phyloP scores from a whole-genome alignment of 2,888 invertebrate species.

The Cephus sareptanus region DNA sequence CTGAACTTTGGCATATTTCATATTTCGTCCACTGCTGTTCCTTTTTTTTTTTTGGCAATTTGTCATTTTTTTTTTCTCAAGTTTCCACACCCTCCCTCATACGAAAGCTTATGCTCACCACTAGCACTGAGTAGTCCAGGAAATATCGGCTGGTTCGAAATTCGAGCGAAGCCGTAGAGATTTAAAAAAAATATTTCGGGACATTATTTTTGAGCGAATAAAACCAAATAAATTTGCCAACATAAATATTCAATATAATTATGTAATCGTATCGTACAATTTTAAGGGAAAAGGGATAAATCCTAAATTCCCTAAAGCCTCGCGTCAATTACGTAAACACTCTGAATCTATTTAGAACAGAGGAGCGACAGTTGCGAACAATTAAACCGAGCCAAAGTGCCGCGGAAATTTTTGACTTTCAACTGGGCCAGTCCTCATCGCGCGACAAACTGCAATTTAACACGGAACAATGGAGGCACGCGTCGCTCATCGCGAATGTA shows the following conservation, averaged over 20 bases:
- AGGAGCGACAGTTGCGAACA: background rate
- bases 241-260: no score
- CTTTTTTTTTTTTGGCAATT: background rate
- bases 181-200: rapidly evolving
- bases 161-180: no score
- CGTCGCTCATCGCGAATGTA: slow-evolving; percentile 27
- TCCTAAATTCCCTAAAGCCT: no score
- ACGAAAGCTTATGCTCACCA: background rate
- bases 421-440: slow-evolving; percentile 16
- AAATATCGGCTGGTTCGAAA: no score
- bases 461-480: slow-evolving; percentile 24
- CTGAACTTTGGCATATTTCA: background rate
- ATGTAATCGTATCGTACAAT: no score
- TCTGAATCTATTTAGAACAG: background rate
- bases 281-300: no score
- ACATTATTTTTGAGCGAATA: no score
- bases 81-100: background rate
- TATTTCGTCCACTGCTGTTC: background rate
- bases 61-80: background rate
- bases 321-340: no score
- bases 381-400: background rate
- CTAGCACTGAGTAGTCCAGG: background rate
- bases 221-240: no score
- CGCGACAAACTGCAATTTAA: slow-evolving; percentile 31
- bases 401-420: slow-evolving; percentile 22